phyloP scores from a whole-genome alignment of 2,888 invertebrate species.

The Caenorhabditis zanzibari region DNA sequence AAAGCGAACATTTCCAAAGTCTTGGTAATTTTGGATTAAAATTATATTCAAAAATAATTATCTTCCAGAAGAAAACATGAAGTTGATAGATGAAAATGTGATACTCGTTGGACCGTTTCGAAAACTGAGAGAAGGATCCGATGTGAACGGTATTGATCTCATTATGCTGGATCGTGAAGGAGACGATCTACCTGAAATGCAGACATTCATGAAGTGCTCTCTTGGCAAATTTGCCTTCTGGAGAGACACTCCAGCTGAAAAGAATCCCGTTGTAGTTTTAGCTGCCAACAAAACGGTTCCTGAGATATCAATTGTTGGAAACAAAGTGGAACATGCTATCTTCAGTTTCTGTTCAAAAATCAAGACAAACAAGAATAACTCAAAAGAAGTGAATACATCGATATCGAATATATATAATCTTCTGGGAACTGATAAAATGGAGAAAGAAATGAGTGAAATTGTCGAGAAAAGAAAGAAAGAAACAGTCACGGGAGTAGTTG shows the following conservation, averaged over 20 bases:
- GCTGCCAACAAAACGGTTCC: conserved; percentile 13
- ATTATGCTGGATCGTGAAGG: conserved; percentile 87
- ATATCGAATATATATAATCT: neutral
- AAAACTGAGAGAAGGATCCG: conserved; percentile 86
- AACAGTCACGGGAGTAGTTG: neutral
- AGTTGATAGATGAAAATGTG: neutral
- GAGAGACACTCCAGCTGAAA: conserved; percentile 59
- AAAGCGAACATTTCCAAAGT: neutral
- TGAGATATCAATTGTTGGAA: conserved; percentile 20
- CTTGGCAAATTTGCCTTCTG: conserved; percentile 76
- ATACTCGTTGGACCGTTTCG: conserved; percentile 89
- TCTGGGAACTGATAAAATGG: neutral
- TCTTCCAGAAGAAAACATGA: conserved; percentile 27
- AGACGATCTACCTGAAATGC: conserved; percentile 96
- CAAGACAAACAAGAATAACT: conserved; percentile 86
- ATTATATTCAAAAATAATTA: neutral
- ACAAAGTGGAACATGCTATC: conserved; percentile 26
- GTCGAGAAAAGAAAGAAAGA: neutral
- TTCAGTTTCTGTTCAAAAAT: conserved; percentile 15
- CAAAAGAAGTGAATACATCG: conserved; percentile 87
- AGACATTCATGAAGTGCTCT: conserved; percentile 85
- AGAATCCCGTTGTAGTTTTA: conserved; percentile 29
- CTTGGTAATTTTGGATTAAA: conserved; percentile 9
- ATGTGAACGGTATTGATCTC: conserved; percentile 30
- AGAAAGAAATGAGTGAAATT: conserved; percentile 13